Conservation (phyloP, 1,140 invertebrate genomes). For the Aradophagus sp. region DNA sequence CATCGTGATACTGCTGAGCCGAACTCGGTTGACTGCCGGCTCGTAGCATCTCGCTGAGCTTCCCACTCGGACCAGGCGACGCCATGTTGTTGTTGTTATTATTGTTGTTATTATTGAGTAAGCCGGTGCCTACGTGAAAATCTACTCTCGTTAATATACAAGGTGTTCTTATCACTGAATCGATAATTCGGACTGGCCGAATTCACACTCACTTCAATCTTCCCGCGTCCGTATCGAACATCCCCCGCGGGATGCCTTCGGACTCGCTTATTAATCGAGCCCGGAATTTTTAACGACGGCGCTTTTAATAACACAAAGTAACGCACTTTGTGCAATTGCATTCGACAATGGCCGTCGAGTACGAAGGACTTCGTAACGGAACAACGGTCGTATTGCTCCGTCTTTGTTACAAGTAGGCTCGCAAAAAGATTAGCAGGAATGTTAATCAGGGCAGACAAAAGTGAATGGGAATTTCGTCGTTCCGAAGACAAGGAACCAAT, state of each 20-base stretch:
- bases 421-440: constrained; percentile 33
- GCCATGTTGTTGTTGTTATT: constrained; percentile 82
- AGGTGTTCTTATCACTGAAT: constrained; percentile 13
- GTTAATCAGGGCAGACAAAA: constrained; percentile 40
- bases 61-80: constrained; percentile 74
- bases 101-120: constrained; percentile 79
- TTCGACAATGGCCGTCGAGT: constrained; percentile 18
- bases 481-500: constrained; percentile 47
- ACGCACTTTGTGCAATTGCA: constrained; percentile 34
- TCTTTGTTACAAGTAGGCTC: constrained; percentile 23
- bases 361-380: constrained; percentile 16
- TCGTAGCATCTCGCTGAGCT: constrained; percentile 81
- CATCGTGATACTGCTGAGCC: constrained; percentile 80
- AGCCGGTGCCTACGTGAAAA: constrained; percentile 76
- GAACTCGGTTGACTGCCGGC: constrained; percentile 72
- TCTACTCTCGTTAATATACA: constrained; percentile 72
- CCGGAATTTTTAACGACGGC: constrained; percentile 21
- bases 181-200: not conserved
- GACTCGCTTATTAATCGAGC: constrained; percentile 10
- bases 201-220: constrained; percentile 48
- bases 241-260: constrained; percentile 10
- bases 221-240: constrained; percentile 9
- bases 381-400: constrained; percentile 23
- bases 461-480: constrained; percentile 42
- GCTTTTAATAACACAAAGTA: constrained; percentile 36